Percentiles rank a stretch among this genome's conserved stretches.
Conservation (phyloP, 2,113 vertebrate species). For the Triplophysa dalaica region DNA sequence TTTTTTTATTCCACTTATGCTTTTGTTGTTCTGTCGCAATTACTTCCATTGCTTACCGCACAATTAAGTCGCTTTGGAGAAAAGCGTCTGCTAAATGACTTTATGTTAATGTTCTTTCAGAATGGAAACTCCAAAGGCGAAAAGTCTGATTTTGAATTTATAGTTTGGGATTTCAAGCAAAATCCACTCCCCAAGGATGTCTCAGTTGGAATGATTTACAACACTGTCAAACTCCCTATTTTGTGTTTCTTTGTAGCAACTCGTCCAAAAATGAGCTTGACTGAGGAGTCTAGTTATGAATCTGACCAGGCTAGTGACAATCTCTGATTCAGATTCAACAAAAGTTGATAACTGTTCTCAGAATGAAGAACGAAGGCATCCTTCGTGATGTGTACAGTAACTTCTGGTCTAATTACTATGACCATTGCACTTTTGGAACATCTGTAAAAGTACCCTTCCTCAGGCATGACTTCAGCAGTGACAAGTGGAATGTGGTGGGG, state of each 20-base stretch:
- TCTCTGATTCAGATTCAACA: not conserved
- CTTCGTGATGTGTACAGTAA: slow-evolving; percentile 43
- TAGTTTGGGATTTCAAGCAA: not conserved
- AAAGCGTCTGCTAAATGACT: too few species aligned
- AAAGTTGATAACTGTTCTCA: not conserved
- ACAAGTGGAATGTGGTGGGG: slow-evolving; percentile 49
- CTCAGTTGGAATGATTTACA: not conserved
- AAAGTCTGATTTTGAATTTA: not conserved
- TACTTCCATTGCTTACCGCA: too few species aligned
- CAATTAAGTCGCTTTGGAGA: too few species aligned
- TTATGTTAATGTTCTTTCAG: too few species aligned
- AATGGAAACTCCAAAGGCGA: not conserved
- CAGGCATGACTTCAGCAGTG: slow-evolving; percentile 42
- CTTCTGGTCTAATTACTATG: slow-evolving; percentile 50
- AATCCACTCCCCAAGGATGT: not conserved
- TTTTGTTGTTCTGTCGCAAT: too few species aligned
- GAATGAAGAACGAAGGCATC: slow-evolving; percentile 5
- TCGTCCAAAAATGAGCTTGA: not conserved
- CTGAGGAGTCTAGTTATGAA: not conserved
- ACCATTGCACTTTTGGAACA: slow-evolving; percentile 12
- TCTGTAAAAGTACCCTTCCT: slow-evolving; percentile 47
- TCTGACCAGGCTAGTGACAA: not conserved
- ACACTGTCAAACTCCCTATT: not conserved
- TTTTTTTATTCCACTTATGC: too few species aligned
- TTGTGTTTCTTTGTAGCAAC: not conserved